Conservation (phyloP, 2,113 vertebrate genomes). For the Leucoraja erinaceus region DNA sequence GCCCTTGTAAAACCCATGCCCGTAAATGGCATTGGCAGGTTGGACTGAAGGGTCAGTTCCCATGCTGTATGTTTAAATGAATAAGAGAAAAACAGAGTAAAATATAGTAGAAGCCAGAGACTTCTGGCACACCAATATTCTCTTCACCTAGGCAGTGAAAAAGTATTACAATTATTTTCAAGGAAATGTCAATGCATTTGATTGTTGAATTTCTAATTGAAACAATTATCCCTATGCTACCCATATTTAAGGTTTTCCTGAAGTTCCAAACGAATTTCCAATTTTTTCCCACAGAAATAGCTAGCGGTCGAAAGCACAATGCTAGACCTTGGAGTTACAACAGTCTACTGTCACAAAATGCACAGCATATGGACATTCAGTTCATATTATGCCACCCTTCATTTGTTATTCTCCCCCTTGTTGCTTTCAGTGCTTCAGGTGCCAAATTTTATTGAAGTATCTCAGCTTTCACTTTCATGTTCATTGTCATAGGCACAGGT, state of each 20-base stretch:
- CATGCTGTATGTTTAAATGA: too few relatives aligned
- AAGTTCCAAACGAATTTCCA: background rate
- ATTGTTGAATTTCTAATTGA: background rate
- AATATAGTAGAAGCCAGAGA: background rate
- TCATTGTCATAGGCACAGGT: too few relatives aligned
- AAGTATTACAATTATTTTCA: background rate
- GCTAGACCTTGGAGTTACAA: background rate
- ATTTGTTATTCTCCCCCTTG: background rate
- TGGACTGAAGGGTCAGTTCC: too few relatives aligned
- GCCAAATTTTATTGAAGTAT: background rate
- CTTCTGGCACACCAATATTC: background rate
- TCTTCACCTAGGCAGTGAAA: background rate
- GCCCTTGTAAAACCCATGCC: too few relatives aligned
- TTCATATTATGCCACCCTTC: background rate
- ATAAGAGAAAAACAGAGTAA: too few relatives aligned
- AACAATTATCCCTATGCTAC: background rate
- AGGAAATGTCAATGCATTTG: background rate
- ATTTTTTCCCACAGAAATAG: background rate
- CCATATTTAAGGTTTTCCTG: background rate
- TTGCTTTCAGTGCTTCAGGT: background rate
- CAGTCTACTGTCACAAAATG: background rate
- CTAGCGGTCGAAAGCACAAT: background rate
- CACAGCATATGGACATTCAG: background rate
- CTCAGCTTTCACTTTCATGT: background rate
- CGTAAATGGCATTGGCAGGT: too few relatives aligned